phyloP scores from a whole-genome alignment of 2,888 invertebrate species.

The Psylliodes chrysocephalus region DNA sequence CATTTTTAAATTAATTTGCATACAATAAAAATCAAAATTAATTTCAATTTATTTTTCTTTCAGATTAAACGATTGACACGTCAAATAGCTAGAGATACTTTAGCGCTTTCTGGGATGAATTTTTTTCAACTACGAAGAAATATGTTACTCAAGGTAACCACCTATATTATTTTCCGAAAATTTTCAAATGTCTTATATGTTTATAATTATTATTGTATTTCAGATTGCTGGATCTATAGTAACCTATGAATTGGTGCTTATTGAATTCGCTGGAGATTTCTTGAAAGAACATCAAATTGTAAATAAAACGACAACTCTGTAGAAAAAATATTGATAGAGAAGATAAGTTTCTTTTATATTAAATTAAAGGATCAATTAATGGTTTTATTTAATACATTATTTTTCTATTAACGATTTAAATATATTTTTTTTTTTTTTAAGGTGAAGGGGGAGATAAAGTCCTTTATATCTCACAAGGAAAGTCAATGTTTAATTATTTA shows the following conservation, averaged over 20 bases:
- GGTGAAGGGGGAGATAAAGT: too few species aligned
- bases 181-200: too few species aligned
- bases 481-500: too few species aligned
- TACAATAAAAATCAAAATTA: too few species aligned
- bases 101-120: slow-evolving; percentile 53
- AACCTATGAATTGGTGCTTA: slow-evolving; percentile 57
- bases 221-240: slow-evolving; percentile 58
- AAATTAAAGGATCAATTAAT: too few species aligned
- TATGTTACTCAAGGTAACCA: slow-evolving; percentile 56
- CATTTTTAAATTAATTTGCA: too few species aligned
- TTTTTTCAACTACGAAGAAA: slow-evolving; percentile 59
- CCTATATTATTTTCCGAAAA: neutral
- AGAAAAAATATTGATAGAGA: neutral
- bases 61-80: slow-evolving; percentile 41
- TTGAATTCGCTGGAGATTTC: slow-evolving; percentile 51
- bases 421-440: too few species aligned
- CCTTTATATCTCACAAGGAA: too few species aligned
- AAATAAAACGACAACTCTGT: slow-evolving; percentile 10
- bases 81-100: slow-evolving; percentile 48
- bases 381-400: too few species aligned
- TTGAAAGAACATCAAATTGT: slow-evolving; percentile 8
- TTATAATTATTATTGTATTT: slow-evolving; percentile 32
- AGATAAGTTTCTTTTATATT: too few species aligned
- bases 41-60: too few species aligned
- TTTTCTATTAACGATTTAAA: too few species aligned